These are phyloP conservation scores for Tinea semifulvella DNA, from an alignment of 2,888 invertebrate genomes.

Conservation along the genomic window DNA sequence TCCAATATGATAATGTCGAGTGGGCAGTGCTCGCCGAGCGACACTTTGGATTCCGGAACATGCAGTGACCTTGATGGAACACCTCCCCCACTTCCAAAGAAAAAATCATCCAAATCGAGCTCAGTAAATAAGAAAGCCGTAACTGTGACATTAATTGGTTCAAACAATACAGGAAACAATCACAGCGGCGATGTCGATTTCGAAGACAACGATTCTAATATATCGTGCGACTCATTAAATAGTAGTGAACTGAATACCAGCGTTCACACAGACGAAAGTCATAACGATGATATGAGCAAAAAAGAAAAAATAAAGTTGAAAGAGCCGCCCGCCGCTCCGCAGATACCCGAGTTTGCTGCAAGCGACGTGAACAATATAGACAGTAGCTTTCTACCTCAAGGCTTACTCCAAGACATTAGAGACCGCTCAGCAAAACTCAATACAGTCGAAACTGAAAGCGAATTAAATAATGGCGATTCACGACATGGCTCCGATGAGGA, in stretches of 20 bases:
- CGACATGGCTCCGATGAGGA: constrained; percentile 30
- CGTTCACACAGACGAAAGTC: constrained; percentile 59
- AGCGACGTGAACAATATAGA: constrained; percentile 45
- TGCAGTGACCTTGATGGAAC: constrained; percentile 85
- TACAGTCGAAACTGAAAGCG: constrained; percentile 53
- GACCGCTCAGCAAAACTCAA: constrained; percentile 68
- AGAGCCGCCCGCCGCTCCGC: constrained; percentile 41
- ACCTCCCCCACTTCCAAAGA: constrained; percentile 73
- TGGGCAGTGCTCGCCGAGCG: constrained; percentile 84
- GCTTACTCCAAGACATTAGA: constrained; percentile 74
- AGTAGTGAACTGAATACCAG: constrained; percentile 71
- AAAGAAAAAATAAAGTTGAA: constrained; percentile 43
- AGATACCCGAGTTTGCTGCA: constrained; percentile 34
- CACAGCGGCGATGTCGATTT: constrained; percentile 74
- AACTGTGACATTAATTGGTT: constrained; percentile 65
- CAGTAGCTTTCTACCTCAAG: constrained; percentile 69
- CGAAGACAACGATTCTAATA: constrained; percentile 78
- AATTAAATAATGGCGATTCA: constrained; percentile 32
- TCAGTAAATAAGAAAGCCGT: constrained; percentile 59
- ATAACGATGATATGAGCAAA: constrained; percentile 44
- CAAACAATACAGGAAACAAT: constrained; percentile 62
- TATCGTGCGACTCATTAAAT: constrained; percentile 85
- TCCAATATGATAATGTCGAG: constrained; percentile 74
- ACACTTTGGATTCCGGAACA: constrained; percentile 85
- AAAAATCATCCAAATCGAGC: constrained; percentile 69